A percentile compares a stretch with the other conserved stretches of the same genome.
These are phyloP conservation scores for Lasaia peninsularis DNA, from an alignment of 1,140 invertebrate species.

Conservation along the genomic window DNA sequence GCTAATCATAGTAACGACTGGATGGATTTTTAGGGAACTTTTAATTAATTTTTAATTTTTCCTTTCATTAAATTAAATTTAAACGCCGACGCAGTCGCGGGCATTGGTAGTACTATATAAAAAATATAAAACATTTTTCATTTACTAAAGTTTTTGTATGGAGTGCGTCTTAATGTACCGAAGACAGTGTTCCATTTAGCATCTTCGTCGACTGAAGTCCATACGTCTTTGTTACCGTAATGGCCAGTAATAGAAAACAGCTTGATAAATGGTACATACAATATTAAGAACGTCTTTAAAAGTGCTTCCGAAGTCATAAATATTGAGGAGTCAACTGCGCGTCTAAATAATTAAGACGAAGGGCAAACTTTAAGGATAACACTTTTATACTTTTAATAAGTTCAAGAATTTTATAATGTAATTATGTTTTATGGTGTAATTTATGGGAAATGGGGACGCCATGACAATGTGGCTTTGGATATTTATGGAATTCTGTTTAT, in stretches of 20 bases:
- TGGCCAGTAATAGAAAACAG: constrained; percentile 3
- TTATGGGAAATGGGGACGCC: neutral
- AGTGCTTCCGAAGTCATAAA: constrained; percentile 3
- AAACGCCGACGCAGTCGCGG: no score
- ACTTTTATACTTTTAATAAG: constrained; percentile 7
- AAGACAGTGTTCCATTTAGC: no score
- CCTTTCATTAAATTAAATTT: no score
- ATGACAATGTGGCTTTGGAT: no score
- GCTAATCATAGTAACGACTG: no score
- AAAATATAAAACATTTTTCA: neutral
- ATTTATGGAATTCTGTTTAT: no score
- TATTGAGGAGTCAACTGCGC: neutral
- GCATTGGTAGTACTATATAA: no score
- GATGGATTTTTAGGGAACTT: no score
- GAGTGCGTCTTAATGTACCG: no score
- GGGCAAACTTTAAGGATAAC: constrained; percentile 1
- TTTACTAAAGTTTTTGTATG: neutral
- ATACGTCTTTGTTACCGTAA: constrained; percentile 2
- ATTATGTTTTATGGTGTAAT: neutral
- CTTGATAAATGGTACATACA: constrained; percentile 3
- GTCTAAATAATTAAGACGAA: constrained; percentile 7
- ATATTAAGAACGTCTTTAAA: constrained; percentile 9
- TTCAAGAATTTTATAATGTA: neutral
- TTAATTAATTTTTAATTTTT: no score
- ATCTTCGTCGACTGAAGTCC: neutral